A percentile compares a stretch with the other conserved stretches of the same genome.
These are phyloP conservation scores for Amphipoea lucens DNA, from an alignment of 2,888 invertebrate genomes.

Conservation along the genomic window DNA sequence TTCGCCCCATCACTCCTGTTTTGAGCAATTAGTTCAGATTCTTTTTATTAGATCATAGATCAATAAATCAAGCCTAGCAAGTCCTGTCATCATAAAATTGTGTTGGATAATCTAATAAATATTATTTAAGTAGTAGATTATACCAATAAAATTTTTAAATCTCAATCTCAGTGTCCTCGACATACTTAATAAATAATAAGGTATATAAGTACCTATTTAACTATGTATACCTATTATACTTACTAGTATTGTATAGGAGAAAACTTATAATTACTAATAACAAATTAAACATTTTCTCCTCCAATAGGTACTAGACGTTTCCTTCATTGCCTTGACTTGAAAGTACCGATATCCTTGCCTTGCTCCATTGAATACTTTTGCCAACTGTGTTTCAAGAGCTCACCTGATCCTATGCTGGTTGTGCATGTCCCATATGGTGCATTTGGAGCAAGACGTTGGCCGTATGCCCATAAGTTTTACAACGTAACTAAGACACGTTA, in stretches of 20 bases:
- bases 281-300: background rate
- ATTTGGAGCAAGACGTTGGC: slow-evolving; percentile 63
- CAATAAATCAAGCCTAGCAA: background rate
- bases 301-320: background rate
- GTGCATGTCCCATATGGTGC: slow-evolving; percentile 54
- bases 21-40: slow-evolving; percentile 4
- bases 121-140: background rate
- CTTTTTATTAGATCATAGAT: background rate
- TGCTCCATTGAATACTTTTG: slow-evolving; percentile 53
- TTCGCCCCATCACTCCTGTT: background rate
- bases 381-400: slow-evolving; percentile 65
- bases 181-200: background rate
- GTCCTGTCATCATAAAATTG: background rate
- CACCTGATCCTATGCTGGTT: slow-evolving; percentile 62
- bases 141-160: background rate
- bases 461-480: slow-evolving; percentile 54
- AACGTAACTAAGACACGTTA: slow-evolving; percentile 8
- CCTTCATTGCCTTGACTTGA: slow-evolving; percentile 1
- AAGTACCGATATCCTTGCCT: slow-evolving; percentile 36
- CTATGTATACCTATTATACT: background rate
- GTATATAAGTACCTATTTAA: background rate
- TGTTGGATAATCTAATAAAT: no score
- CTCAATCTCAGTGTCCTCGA: background rate
- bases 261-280: background rate
- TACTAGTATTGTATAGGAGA: background rate